These are phyloP conservation scores for Acleris sparsana DNA, from an alignment of 2,888 invertebrate genomes.

Conservation along the genomic window DNA sequence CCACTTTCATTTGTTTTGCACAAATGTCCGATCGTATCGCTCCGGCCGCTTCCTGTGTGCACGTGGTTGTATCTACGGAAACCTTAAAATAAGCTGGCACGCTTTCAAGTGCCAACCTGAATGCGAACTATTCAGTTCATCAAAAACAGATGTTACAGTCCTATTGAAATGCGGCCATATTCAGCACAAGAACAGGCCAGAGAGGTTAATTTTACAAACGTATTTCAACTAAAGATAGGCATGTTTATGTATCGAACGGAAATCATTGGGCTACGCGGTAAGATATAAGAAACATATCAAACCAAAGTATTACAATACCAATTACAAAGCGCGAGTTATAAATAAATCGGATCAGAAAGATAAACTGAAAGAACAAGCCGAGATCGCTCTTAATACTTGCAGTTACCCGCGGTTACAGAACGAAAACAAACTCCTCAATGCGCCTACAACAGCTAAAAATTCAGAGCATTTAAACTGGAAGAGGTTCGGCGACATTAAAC, in stretches of 20 bases:
- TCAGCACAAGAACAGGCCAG: background rate
- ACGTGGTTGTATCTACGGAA: constrained; percentile 28
- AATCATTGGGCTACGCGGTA: background rate
- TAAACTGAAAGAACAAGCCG: constrained; percentile 25
- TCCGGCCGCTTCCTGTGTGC: constrained; percentile 20
- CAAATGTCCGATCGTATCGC: constrained; percentile 14
- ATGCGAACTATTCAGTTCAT: constrained; percentile 80
- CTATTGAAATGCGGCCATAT: constrained; percentile 70
- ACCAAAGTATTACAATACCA: constrained; percentile 1
- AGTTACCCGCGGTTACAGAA: constrained; percentile 23
- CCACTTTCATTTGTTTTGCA: constrained; percentile 8
- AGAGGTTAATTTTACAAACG: background rate
- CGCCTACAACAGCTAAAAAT: constrained; percentile 40
- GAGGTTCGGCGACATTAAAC: constrained; percentile 56
- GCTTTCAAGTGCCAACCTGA: constrained; percentile 80
- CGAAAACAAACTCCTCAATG: constrained; percentile 27
- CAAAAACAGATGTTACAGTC: constrained; percentile 79
- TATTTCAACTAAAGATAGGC: background rate
- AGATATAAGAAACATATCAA: background rate
- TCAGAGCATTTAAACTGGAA: constrained; percentile 45
- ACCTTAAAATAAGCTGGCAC: constrained; percentile 81
- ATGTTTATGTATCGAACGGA: background rate
- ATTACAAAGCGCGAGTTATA: constrained; percentile 15
- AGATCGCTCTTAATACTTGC: constrained; percentile 23
- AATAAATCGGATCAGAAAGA: constrained; percentile 19